phyloP scores from a whole-genome alignment of 2,797 vertebrate genomes.

The Triplophysa bombifrons region DNA sequence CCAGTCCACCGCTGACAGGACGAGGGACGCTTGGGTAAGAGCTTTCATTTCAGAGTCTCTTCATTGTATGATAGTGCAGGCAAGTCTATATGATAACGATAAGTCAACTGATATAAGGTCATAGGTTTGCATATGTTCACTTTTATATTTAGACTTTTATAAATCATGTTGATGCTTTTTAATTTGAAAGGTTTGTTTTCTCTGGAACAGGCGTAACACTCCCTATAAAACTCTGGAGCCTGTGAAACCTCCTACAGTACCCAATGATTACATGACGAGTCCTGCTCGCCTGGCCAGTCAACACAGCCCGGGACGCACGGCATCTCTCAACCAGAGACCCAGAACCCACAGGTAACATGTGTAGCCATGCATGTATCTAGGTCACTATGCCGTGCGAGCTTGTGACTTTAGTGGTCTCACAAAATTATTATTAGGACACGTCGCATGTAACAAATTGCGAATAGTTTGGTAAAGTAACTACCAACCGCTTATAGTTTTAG shows the following conservation, averaged over 20 bases:
- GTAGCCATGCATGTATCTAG: neutral
- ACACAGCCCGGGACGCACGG: conserved; percentile 93
- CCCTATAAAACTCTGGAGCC: conserved; percentile 97
- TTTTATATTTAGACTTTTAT: too few species aligned
- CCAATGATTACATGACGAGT: conserved; percentile 99
- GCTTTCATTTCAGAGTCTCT: neutral
- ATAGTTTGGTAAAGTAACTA: too few species aligned
- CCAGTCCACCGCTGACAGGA: conserved; percentile 95
- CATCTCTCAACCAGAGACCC: conserved; percentile 95
- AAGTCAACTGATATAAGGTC: neutral
- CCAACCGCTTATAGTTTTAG: too few species aligned
- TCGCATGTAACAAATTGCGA: too few species aligned
- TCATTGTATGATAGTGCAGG: neutral
- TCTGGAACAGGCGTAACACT: conserved; percentile 85
- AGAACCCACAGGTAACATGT: conserved; percentile 91
- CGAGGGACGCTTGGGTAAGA: conserved; percentile 94
- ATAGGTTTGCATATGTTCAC: too few species aligned
- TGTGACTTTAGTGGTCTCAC: neutral
- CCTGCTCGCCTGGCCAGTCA: conserved; percentile 91
- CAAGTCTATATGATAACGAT: neutral
- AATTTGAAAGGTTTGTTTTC: neutral
- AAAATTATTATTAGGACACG: neutral
- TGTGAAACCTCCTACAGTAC: conserved; percentile 95
- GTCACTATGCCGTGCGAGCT: neutral
- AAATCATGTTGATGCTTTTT: too few species aligned